phyloP scores from a whole-genome alignment of 2,797 vertebrate genomes.

The Platyrinchus mystaceus region DNA sequence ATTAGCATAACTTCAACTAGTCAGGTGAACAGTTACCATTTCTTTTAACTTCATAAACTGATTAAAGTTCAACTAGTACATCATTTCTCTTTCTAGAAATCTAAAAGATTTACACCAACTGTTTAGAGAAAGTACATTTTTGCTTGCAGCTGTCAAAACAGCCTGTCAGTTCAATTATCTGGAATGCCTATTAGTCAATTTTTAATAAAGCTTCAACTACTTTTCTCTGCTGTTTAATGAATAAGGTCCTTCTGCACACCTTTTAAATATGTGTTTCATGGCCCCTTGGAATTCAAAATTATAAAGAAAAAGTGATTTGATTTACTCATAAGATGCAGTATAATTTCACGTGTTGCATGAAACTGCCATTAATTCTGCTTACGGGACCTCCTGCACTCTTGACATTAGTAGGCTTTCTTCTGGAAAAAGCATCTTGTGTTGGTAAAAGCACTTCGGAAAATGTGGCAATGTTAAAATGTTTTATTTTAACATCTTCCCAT shows the following conservation, averaged over 20 bases:
- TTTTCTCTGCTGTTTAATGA: conserved; percentile 73
- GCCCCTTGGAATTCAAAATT: conserved; percentile 64
- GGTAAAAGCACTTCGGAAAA: neutral
- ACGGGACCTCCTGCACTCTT: neutral
- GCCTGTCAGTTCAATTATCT: conserved; percentile 79
- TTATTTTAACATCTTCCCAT: neutral
- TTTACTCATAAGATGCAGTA: conserved; percentile 62
- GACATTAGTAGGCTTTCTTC: neutral
- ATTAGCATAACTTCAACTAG: conserved; percentile 57
- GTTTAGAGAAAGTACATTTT: conserved; percentile 71
- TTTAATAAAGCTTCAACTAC: conserved; percentile 77
- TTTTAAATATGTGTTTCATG: conserved; percentile 71
- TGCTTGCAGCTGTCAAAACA: conserved; percentile 80
- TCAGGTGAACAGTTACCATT: conserved; percentile 33
- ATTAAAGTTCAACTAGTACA: conserved; percentile 70
- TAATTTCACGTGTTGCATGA: conserved; percentile 32
- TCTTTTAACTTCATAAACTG: conserved; percentile 62
- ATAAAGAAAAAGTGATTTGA: conserved; percentile 63
- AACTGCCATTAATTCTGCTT: conserved; percentile 23
- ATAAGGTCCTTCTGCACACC: conserved; percentile 63
- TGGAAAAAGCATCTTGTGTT: neutral
- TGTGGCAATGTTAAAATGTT: neutral
- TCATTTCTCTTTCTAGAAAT: conserved; percentile 71
- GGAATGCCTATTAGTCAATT: conserved; percentile 75
- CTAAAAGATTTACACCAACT: conserved; percentile 74